These are phyloP conservation scores for Pseudococcus viburni DNA, from an alignment of 2,888 invertebrate genomes.

Conservation along the genomic window DNA sequence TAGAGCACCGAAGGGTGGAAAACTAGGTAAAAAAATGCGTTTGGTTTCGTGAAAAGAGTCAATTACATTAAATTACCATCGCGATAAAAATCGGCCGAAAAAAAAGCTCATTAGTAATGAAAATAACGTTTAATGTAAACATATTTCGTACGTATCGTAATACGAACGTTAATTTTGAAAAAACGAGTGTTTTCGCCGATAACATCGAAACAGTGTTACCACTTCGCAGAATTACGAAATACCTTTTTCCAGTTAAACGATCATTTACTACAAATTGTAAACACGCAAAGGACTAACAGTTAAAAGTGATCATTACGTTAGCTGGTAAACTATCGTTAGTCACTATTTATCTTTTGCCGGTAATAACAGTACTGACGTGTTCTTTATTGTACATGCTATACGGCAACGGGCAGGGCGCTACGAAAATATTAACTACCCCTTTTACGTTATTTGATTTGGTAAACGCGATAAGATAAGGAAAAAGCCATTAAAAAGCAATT, in stretches of 20 bases:
- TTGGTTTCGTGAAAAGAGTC: conserved; percentile 48
- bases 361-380: conserved; percentile 56
- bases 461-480: conserved; percentile 59
- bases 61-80: conserved; percentile 62
- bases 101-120: conserved; percentile 65
- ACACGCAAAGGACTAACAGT: conserved; percentile 53
- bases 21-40: not conserved
- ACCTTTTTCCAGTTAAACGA: conserved; percentile 63
- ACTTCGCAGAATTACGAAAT: conserved; percentile 58
- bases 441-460: conserved; percentile 62
- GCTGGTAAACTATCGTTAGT: conserved; percentile 62
- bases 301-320: conserved; percentile 63
- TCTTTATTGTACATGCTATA: conserved; percentile 41
- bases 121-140: conserved; percentile 64
- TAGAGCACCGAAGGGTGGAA: not conserved
- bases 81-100: conserved; percentile 57
- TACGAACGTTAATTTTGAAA: conserved; percentile 60
- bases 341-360: conserved; percentile 59
- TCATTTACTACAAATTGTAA: conserved; percentile 62
- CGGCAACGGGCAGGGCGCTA: not conserved
- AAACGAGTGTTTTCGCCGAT: conserved; percentile 61
- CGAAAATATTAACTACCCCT: conserved; percentile 62
- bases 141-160: conserved; percentile 50
- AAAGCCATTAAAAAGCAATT: conserved; percentile 64
- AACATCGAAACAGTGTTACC: conserved; percentile 61